Evolutionary conservation across 2,797 vertebrate species (phyloP), one percentile per base, ranked within the genome.

Genomic region (Psittacula echo): DNA sequence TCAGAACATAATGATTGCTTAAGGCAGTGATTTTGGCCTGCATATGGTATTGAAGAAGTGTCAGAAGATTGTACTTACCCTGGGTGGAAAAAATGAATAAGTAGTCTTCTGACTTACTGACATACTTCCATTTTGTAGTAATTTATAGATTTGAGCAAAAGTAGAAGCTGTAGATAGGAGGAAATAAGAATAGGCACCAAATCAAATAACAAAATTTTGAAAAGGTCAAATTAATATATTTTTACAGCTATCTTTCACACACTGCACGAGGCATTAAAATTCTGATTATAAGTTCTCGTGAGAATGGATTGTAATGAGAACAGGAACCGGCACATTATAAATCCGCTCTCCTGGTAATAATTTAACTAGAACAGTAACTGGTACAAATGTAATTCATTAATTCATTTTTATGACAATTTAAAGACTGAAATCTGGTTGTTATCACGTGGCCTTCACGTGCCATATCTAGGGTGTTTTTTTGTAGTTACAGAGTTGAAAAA

Each of bases 181-280:
- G 80, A 90, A 96, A 91, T 95, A 92, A 64, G 89, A 96, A 90
- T 73, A 34, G 41, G 58, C 75, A 91, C 70, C 56, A 77, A 91
- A 80, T 96, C 85, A 92, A 91, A 95, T 93, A 96, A 95, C 78
- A 90, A 94, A 91, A 90, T 78, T 70, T 67, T 60, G 54, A 60
- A 95, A 96, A 97, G 95, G 96, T 92, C 96, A 93, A 93, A 96
- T 95, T 61, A 92, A 94, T 97, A 81, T 89, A 85, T 95, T 96
- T 95, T 95, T 94, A 95, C 86, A 75, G 53, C 83, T 64, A 13
- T 94, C 94, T 95, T 87, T 92, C 64, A 76, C 3, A 13, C 79
- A 92, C 83, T 41, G 80, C 47, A 77, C 2, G 34, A 93, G 80
- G 81, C 90, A 92, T 96, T 96, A 94, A 96, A 96, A 95, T 95